Percentiles rank a stretch among this genome's conserved stretches.
Evolutionary conservation across 2,113 vertebrate genomes (phyloP).

Genomic region (Proteles cristata): DNA sequence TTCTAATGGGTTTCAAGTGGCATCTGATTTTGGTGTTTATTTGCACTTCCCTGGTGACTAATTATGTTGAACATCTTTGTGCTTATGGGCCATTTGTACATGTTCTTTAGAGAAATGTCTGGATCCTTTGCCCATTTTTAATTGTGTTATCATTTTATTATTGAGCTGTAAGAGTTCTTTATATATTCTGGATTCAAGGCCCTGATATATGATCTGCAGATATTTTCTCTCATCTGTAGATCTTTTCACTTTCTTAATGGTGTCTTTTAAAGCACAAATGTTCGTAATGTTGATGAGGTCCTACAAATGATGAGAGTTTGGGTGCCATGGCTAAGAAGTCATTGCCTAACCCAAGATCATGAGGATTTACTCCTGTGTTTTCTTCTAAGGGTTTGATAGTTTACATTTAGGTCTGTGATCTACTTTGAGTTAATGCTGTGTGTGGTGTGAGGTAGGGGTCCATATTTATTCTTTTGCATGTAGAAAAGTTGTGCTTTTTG

Average conservation of each 20-base stretch:
- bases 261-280: not conserved
- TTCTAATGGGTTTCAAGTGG: not conserved
- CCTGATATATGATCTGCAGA: not conserved
- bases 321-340: not conserved
- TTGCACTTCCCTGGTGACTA: not conserved
- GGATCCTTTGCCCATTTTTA: not conserved
- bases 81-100: not conserved
- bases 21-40: not conserved
- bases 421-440: not conserved
- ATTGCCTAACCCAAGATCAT: not conserved
- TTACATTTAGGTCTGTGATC: not conserved
- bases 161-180: not conserved
- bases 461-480: not conserved
- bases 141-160: slow-evolving; percentile 19
- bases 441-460: not conserved
- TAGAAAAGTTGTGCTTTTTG: not conserved
- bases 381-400: not conserved
- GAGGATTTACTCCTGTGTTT: not conserved
- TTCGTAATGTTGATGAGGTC: not conserved
- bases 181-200: not conserved
- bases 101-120: not conserved
- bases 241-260: not conserved
- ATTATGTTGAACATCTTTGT: not conserved
- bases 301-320: not conserved
- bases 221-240: not conserved